Conservation (phyloP, 2,113 vertebrate species). For the Neogobius melanostomus region DNA sequence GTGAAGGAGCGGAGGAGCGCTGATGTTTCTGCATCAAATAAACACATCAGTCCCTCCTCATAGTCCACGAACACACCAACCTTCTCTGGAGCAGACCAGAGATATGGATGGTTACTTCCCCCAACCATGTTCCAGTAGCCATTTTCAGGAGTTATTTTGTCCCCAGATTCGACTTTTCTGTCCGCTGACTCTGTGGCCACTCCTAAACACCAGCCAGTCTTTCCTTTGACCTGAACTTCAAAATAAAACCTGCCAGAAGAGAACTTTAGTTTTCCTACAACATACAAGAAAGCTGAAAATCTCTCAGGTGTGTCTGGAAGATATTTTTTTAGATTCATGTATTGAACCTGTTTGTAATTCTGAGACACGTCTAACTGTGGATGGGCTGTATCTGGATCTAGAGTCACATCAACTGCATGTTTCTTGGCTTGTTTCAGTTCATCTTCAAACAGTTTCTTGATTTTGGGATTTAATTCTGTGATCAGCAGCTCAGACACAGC, state of each 20-base stretch:
- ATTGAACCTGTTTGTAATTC: background rate
- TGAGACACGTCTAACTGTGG: constrained; percentile 17
- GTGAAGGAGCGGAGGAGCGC: background rate
- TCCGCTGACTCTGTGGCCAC: background rate
- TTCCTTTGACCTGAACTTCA: background rate
- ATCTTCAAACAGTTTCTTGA: background rate
- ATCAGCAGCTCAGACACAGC: background rate
- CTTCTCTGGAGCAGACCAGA: background rate
- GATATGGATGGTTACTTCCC: background rate
- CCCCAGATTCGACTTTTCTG: background rate
- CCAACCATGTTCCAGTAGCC: background rate
- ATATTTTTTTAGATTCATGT: no score
- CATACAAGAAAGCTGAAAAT: background rate
- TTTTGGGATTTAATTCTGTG: background rate
- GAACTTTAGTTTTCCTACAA: background rate
- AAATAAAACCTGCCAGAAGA: background rate
- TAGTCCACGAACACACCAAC: background rate
- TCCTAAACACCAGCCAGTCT: background rate
- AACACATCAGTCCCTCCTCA: background rate
- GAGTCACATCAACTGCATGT: constrained; percentile 31
- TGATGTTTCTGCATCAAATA: constrained; percentile 1
- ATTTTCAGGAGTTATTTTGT: background rate
- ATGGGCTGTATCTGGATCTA: constrained; percentile 40
- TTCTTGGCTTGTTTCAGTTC: constrained; percentile 24
- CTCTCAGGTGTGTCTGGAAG: no score